Conservation (phyloP, 2,113 vertebrate species). For the Aleadryas rufinucha region DNA sequence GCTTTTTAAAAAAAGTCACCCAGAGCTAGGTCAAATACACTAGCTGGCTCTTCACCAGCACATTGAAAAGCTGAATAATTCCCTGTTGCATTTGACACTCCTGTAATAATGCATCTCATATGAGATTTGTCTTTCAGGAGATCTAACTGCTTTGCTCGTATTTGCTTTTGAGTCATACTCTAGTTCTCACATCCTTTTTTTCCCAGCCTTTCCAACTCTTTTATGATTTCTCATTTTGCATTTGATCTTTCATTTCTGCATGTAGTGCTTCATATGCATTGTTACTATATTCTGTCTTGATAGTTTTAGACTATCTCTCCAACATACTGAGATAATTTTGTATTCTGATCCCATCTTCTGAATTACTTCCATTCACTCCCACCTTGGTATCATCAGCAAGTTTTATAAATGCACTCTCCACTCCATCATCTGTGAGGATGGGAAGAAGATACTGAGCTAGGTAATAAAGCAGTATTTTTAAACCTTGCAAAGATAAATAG, state of each 20-base stretch:
- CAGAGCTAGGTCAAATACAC: background rate
- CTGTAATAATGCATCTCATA: background rate
- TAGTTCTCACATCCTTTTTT: background rate
- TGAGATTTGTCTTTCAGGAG: background rate
- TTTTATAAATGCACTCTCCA: constrained; percentile 30
- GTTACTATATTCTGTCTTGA: background rate
- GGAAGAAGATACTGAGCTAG: background rate
- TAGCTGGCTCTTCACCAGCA: background rate
- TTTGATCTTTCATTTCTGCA: constrained; percentile 1
- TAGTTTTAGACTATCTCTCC: background rate
- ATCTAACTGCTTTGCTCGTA: background rate
- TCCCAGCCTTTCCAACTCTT: background rate
- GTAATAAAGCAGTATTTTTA: constrained; percentile 18
- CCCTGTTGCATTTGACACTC: background rate
- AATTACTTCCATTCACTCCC: background rate
- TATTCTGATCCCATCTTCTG: constrained; percentile 1
- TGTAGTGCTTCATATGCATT: background rate
- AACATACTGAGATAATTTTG: background rate
- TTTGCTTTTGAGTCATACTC: background rate
- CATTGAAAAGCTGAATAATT: background rate
- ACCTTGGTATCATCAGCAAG: background rate
- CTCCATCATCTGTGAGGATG: background rate
- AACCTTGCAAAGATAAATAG: constrained; percentile 8
- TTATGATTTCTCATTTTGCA: background rate
- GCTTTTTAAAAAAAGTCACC: background rate